A percentile compares a stretch with the other conserved stretches of the same genome.
These are phyloP conservation scores for Eugnorisma glareosa DNA, from an alignment of 2,888 invertebrate genomes.

Conservation along the genomic window DNA sequence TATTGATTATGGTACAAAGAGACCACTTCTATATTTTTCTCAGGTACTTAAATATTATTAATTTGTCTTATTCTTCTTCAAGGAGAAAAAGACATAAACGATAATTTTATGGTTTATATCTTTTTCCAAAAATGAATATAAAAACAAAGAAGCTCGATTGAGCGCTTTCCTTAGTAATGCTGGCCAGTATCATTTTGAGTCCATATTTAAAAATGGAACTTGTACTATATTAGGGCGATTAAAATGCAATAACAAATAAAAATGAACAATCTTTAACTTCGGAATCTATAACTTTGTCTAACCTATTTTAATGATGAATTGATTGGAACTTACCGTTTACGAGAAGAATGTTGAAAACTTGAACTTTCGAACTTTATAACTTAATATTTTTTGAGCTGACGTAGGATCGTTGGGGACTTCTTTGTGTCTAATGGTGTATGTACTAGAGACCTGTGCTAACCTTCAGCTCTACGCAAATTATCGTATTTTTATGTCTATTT, in stretches of 20 bases:
- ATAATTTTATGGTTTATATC: rapidly evolving
- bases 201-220: not conserved
- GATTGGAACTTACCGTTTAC: not conserved
- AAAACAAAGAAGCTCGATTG: not conserved
- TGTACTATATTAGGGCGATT: too few species aligned
- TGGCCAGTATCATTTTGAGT: not conserved
- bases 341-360: too few species aligned
- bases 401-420: not conserved
- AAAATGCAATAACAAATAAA: not conserved
- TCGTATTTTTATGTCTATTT: not conserved
- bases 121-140: not conserved
- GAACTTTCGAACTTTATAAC: too few species aligned
- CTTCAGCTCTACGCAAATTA: not conserved
- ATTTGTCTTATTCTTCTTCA: not conserved
- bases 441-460: not conserved
- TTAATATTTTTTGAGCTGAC: not conserved
- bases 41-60: not conserved
- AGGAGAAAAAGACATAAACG: not conserved
- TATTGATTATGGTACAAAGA: not conserved
- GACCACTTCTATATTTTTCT: not conserved
- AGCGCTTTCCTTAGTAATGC: not conserved
- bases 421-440: not conserved
- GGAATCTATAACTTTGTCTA: not conserved
- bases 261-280: too few species aligned
- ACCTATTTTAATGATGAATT: not conserved